These are phyloP conservation scores for Muntiacus reevesi DNA, from an alignment of 2,113 vertebrate genomes.

Conservation along the genomic window DNA sequence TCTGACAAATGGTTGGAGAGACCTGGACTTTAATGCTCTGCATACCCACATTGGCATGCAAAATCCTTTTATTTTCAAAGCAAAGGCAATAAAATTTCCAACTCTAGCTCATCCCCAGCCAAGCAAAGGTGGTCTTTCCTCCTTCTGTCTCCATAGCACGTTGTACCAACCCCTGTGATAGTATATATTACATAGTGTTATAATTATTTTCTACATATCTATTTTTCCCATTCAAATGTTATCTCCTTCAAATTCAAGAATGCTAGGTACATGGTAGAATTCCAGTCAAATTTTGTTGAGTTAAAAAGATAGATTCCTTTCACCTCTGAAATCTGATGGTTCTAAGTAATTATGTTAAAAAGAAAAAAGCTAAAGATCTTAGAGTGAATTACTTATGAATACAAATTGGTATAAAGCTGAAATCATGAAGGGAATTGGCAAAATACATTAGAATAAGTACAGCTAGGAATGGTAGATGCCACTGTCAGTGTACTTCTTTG, in stretches of 20 bases:
- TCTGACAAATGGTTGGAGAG: neutral
- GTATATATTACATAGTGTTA: neutral
- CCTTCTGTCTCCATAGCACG: neutral
- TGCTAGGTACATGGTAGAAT: neutral
- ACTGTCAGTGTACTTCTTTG: neutral
- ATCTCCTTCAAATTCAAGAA: neutral
- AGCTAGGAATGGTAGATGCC: neutral
- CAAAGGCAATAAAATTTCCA: neutral
- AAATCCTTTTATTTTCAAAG: neutral
- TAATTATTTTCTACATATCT: neutral
- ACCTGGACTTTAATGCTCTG: neutral
- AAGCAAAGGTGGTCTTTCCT: neutral
- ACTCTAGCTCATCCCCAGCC: neutral
- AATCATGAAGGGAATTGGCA: neutral
- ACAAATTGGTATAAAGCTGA: slow-evolving; percentile 39
- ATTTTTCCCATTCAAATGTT: neutral
- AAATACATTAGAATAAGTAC: neutral
- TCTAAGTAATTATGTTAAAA: neutral
- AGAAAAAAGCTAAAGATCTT: neutral
- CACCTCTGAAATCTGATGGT: neutral
- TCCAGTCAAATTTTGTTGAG: neutral
- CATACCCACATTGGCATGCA: neutral
- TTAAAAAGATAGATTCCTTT: neutral
- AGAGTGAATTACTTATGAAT: slow-evolving; percentile 38
- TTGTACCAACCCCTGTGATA: neutral